These are phyloP conservation scores for Argynnis bischoffii DNA, from an alignment of 2,888 invertebrate genomes.

Conservation along the genomic window DNA sequence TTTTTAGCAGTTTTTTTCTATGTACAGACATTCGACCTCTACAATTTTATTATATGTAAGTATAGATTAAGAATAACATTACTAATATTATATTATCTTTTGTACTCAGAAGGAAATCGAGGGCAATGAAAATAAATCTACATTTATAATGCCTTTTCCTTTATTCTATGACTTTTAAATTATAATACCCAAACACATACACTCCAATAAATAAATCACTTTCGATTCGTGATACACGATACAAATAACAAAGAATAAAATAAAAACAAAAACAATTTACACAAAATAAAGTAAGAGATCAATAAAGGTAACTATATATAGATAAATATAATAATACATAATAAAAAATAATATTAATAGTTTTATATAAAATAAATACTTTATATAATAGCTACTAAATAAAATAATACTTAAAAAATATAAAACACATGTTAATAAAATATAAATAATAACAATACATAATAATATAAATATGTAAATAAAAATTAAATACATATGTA, in stretches of 20 bases:
- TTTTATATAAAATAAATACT: no score
- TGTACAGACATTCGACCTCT: no score
- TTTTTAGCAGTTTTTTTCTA: no score
- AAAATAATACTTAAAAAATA: slow-evolving; percentile 15
- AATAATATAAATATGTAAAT: background rate
- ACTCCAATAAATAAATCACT: slow-evolving; percentile 49
- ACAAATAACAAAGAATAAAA: slow-evolving; percentile 20
- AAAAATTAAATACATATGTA: no score
- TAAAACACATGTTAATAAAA: slow-evolving; percentile 7
- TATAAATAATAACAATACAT: slow-evolving; percentile 13
- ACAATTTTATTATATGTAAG: no score
- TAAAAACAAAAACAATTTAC: slow-evolving; percentile 19
- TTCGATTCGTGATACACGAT: slow-evolving; percentile 38
- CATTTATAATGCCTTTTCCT: slow-evolving; percentile 44
- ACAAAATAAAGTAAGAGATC: slow-evolving; percentile 35
- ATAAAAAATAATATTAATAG: slow-evolving; percentile 11
- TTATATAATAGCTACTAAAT: no score
- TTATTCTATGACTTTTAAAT: slow-evolving; percentile 47
- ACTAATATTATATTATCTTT: background rate
- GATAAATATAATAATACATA: slow-evolving; percentile 16
- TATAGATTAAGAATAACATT: background rate
- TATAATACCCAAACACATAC: slow-evolving; percentile 43
- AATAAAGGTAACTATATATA: slow-evolving; percentile 26
- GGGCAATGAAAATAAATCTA: slow-evolving; percentile 10
- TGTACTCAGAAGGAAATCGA: no score